Evolutionary conservation across 1,140 invertebrate genomes (phyloP).

Genomic region (Drosophila melanica): DNA sequence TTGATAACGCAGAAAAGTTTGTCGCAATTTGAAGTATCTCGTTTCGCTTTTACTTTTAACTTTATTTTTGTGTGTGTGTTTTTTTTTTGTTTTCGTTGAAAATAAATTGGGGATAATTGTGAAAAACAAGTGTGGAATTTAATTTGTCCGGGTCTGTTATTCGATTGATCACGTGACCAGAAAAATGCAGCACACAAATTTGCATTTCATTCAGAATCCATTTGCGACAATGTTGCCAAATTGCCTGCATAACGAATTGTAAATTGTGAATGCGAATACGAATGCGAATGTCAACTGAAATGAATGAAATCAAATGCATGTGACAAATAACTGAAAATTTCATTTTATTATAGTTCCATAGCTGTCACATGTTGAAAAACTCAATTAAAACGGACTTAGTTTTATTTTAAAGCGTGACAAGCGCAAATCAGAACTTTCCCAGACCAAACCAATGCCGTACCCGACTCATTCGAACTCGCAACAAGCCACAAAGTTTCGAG

Average conservation of each 20-base stretch:
- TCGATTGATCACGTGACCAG: conserved; percentile 12
- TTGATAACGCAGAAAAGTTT: conserved; percentile 45
- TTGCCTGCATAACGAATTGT: conserved; percentile 36
- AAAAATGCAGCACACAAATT: conserved; percentile 41
- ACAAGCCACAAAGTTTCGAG: conserved; percentile 20
- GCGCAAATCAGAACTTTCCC: conserved; percentile 50
- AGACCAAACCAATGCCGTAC: not conserved
- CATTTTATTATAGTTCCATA: conserved; percentile 62
- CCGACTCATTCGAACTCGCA: not conserved
- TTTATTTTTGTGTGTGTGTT: no score
- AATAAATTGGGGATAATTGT: conserved; percentile 10
- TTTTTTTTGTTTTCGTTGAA: not conserved
- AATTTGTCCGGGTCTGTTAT: conserved; percentile 14
- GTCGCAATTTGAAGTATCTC: conserved; percentile 10
- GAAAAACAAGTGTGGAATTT: conserved; percentile 21
- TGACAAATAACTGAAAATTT: conserved; percentile 64
- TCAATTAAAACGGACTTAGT: conserved; percentile 79
- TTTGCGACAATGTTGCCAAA: conserved; percentile 49
- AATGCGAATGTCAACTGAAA: conserved; percentile 28
- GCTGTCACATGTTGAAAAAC: conserved; percentile 66
- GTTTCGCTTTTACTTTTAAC: not conserved
- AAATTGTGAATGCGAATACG: conserved; percentile 5
- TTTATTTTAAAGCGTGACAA: conserved; percentile 65
- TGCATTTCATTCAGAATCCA: conserved; percentile 45
- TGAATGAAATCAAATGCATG: conserved; percentile 67